Base-by-base conservation (phyloP, 1,140 invertebrate species). In the Caenorhabditis latens region DNA sequence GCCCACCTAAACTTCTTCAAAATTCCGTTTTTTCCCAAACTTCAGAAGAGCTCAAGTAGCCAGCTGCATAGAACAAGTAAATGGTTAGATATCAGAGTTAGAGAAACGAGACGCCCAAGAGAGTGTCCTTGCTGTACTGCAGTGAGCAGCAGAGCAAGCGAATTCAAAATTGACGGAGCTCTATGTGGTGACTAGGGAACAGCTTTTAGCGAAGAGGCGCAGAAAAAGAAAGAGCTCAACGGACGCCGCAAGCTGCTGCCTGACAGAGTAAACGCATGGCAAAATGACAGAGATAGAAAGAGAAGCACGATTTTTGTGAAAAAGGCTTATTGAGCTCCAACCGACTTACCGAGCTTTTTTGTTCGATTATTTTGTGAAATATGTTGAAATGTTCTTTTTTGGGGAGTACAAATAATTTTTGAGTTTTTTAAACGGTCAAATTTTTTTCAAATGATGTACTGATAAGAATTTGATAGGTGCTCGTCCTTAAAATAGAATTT, bases 111-210 rank as follows among this genome's bases (percentile, higher is more conserved):
- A n/a, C 71, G 8, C 7, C 21, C 46, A 79, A 79, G 71, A 79
- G 71, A 79, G 71, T 79, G 71, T 79, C 46, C 71, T 79, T 21
- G 71, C 71, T 79, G 71, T 79, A 79, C 65, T 46, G 65, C 65
- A 71, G 43, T 46, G 24, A 79, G 46, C 71, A 24, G 71, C 71
- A 53, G 71, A 79, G 71, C 71, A 79, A 79, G 24, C 71, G 71
- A 79, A 79, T 79, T 79, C 71, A 79, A 79, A 79, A 50, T 79
- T 50, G 67, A 21, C 50, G 46, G 53, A 79, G 71, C 71, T 79
- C 53, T 53, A n/a, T 32, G 50, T 53, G 46, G 71, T 50, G 43
- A 24, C 21, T 8, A 63, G 61, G 32, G 71, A n/a, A 13, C 9
- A 53, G n/a, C 1, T 11, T 53, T 13, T 79, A 5, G 46, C 2